Evolutionary conservation across 2,888 invertebrate genomes (phyloP).

Genomic region (Dinocampus coccinellae): DNA sequence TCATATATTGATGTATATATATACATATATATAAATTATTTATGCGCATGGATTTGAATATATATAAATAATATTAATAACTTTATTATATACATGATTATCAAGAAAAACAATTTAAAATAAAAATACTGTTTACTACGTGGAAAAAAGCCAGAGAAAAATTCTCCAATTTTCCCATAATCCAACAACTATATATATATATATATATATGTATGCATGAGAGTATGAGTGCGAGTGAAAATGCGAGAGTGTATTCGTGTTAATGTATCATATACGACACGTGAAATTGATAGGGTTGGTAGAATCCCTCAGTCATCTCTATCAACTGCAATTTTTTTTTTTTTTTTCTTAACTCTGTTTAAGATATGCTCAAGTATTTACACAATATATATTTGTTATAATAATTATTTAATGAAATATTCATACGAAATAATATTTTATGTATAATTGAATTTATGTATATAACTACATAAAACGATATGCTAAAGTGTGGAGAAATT

Average conservation of each 20-base stretch:
- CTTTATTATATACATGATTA: slow-evolving; percentile 29
- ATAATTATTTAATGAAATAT: background rate
- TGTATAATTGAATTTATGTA: background rate
- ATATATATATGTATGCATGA: background rate
- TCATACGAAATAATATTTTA: background rate
- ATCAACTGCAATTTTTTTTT: slow-evolving; percentile 35
- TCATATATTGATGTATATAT: background rate
- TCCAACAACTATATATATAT: background rate
- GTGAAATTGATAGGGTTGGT: no score
- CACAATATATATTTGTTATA: background rate
- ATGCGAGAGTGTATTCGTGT: no score
- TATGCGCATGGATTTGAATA: background rate
- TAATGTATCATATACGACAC: no score
- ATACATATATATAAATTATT: no score
- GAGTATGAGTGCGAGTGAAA: no score
- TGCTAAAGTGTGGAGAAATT: background rate
- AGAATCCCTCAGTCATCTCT: slow-evolving; percentile 36
- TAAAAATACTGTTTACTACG: slow-evolving; percentile 43
- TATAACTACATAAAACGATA: background rate
- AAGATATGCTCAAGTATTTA: slow-evolving; percentile 37
- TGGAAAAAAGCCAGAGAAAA: background rate
- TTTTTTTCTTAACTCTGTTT: slow-evolving; percentile 27
- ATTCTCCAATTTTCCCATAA: background rate
- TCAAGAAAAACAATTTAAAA: slow-evolving; percentile 41
- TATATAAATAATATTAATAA: slow-evolving; percentile 4